Conservation (phyloP, 2,888 invertebrate genomes). For the Amiota communis region DNA sequence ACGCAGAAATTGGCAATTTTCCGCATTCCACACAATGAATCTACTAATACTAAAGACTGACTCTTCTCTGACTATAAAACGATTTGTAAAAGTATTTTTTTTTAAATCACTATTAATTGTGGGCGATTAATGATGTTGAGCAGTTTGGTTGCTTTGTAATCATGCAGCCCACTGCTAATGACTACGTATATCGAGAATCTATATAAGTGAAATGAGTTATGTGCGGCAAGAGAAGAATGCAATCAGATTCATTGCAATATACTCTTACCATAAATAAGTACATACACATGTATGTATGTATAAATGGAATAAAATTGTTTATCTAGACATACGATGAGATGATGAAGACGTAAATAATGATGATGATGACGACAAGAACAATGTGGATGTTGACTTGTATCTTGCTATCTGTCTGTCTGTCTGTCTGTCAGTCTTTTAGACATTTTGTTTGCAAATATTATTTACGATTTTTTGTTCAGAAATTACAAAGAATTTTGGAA, state of each 20-base stretch:
- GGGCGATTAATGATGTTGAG: conserved; percentile 12
- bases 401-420: no score
- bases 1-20: conserved; percentile 24
- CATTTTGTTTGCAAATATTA: no score
- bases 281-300: no score
- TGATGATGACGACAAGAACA: no score
- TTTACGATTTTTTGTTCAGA: no score
- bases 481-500: background rate
- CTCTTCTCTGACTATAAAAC: background rate
- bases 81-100: conserved; percentile 3
- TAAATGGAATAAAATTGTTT: no score
- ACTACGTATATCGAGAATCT: background rate
- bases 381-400: no score
- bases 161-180: no score
- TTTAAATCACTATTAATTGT: conserved; percentile 21
- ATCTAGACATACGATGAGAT: no score
- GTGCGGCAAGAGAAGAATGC: background rate
- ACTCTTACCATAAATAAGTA: no score
- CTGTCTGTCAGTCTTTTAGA: no score
- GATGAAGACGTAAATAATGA: no score
- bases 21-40: conserved; percentile 17
- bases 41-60: background rate
- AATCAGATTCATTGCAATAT: background rate
- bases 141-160: background rate
- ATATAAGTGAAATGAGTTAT: background rate